phyloP scores from a whole-genome alignment of 2,797 vertebrate species.

The Ctenosaura bakeri region DNA sequence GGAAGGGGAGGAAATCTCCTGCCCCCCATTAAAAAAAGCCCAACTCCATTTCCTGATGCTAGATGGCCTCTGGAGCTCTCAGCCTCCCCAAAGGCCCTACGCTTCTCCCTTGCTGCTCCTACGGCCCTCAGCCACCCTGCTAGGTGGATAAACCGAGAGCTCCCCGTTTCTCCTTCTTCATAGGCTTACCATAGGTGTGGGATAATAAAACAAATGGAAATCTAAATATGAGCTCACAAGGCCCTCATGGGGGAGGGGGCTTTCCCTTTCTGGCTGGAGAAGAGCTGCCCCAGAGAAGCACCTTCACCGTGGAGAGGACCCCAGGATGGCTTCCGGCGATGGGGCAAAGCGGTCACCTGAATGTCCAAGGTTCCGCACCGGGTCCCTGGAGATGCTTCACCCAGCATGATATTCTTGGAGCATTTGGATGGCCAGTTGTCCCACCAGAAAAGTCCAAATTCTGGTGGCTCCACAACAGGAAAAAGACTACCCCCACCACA shows the following conservation, averaged over 20 bases:
- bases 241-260: rapidly evolving
- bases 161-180: background rate
- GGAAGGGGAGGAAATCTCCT: background rate
- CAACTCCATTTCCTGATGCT: background rate
- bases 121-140: rapidly evolving
- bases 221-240: too few species aligned
- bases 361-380: too few species aligned
- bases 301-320: too few species aligned
- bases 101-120: background rate
- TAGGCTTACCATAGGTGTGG: background rate
- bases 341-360: too few species aligned
- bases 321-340: too few species aligned
- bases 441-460: too few species aligned
- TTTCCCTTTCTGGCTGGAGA: background rate
- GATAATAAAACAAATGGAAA: too few species aligned
- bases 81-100: too few species aligned
- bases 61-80: background rate
- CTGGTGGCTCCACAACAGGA: rapidly evolving
- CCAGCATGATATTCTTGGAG: background rate
- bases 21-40: background rate
- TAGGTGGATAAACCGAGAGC: background rate
- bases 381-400: background rate
- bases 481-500: too few species aligned
- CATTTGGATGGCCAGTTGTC: rapidly evolving
- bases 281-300: background rate